These are phyloP conservation scores for Hepsetus odoe DNA, from an alignment of 2,113 vertebrate species.

Conservation along the genomic window DNA sequence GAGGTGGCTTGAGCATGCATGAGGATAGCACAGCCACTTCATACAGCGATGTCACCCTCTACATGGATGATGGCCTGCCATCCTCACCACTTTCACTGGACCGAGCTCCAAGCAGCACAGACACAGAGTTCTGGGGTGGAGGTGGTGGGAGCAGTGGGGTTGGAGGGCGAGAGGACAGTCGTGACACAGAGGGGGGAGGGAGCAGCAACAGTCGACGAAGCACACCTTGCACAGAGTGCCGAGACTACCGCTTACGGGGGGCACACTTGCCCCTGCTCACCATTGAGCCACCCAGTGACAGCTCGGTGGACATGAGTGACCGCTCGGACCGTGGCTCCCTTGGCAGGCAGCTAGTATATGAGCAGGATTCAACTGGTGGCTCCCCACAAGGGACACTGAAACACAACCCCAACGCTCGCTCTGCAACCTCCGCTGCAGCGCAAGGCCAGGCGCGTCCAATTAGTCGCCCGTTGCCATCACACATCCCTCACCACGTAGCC, in stretches of 20 bases:
- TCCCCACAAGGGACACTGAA: slow-evolving; percentile 86
- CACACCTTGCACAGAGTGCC: slow-evolving; percentile 86
- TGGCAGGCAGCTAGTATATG: slow-evolving; percentile 83
- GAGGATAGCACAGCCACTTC: slow-evolving; percentile 89
- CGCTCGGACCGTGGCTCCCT: slow-evolving; percentile 87
- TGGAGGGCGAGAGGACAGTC: slow-evolving; percentile 72
- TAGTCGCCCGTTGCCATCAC: slow-evolving; percentile 68
- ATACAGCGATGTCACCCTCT: slow-evolving; percentile 89
- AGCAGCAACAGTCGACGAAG: slow-evolving; percentile 80
- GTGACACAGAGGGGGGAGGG: slow-evolving; percentile 68
- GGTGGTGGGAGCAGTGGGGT: slow-evolving; percentile 71
- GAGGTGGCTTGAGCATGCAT: slow-evolving; percentile 75
- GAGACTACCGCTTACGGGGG: slow-evolving; percentile 83
- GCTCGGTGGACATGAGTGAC: slow-evolving; percentile 91
- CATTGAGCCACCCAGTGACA: slow-evolving; percentile 91
- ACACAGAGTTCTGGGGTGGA: slow-evolving; percentile 77
- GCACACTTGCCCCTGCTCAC: slow-evolving; percentile 87
- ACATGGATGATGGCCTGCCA: slow-evolving; percentile 80
- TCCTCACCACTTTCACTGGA: slow-evolving; percentile 77
- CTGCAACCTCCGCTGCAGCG: slow-evolving; percentile 56
- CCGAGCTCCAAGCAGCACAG: slow-evolving; percentile 81
- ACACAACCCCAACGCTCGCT: slow-evolving; percentile 74
- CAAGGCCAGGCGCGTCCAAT: slow-evolving; percentile 73
- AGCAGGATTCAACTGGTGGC: slow-evolving; percentile 76
- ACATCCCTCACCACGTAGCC: slow-evolving; percentile 62